phyloP scores from a whole-genome alignment of 2,797 vertebrate species.

The Rhinichthys osculus region DNA sequence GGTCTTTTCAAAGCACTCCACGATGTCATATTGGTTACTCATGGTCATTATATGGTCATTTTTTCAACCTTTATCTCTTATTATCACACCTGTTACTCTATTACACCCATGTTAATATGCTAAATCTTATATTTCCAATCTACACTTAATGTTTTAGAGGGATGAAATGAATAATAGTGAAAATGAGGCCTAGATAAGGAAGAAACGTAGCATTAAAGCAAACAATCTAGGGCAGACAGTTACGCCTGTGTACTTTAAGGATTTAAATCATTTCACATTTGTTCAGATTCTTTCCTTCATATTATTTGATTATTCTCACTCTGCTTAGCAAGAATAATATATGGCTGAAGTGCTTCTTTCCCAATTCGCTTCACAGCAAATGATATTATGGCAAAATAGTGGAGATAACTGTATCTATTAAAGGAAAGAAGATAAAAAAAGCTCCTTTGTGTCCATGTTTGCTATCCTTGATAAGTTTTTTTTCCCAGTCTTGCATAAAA shows the following conservation, averaged over 20 bases:
- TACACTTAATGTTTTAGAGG: background rate
- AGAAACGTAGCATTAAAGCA: background rate
- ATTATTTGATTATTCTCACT: background rate
- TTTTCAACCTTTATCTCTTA: background rate
- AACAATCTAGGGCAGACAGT: background rate
- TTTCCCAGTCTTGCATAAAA: background rate
- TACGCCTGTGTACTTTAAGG: background rate
- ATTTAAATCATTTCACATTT: background rate
- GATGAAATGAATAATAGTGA: background rate
- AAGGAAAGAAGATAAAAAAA: background rate
- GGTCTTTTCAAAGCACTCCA: background rate
- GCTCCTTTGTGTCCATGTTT: background rate
- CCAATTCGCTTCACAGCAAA: background rate
- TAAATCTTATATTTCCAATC: background rate
- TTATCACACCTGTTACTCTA: background rate
- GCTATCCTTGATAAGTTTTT: slow-evolving; percentile 16
- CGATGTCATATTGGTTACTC: background rate
- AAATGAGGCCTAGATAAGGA: background rate
- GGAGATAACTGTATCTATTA: background rate
- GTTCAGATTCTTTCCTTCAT: background rate
- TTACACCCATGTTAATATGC: background rate
- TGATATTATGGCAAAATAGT: background rate
- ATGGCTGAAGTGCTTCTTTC: background rate
- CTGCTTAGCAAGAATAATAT: background rate
- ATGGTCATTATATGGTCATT: background rate